Evolutionary conservation across 2,797 vertebrate genomes (phyloP), one percentile per base, ranked within the genome.

Genomic region (Staurois parvus): DNA sequence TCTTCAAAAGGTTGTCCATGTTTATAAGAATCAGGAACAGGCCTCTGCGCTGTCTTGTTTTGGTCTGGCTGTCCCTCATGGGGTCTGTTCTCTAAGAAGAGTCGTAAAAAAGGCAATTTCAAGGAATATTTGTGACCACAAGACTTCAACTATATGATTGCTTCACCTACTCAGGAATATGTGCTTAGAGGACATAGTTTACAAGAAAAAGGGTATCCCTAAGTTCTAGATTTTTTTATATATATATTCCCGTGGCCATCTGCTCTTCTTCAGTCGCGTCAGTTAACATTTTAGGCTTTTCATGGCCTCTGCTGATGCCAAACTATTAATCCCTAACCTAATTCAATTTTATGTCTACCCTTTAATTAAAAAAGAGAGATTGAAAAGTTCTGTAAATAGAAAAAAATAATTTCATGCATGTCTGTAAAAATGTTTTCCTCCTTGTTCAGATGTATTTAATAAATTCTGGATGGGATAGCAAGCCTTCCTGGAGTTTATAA

Each of bases 21-120:
- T 72, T 72, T 9, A 72, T 24, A 30, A 12, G 7, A 52, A 13
- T 29, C n/a, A 52, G 40, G 2, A 59, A 21, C 74, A 56, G 73
- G 28, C 45, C 74, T 76, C 15, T 56, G 28, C 11, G 3, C 13
- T 62, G 30, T 64, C n/a, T 48, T 26, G 15, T 74, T 56, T 40
- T 64, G 56, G 28, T 28, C 72, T 74, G 28, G 29, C 48, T 15
- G 24, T 24, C 21, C 17, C 34, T 52, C 13, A 13, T 13, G 3
- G 7, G 29, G 52, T 52, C 48, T n/a, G 24, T 34, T 76, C 30
- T 34, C 37, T 26, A 59, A 11, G 10, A 42, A 62, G 13, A 66
- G 42, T 48, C 24, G 48, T 69, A 45, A 81, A 81, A 42, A 81
- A 80, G n/a, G 59, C 30, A 62, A 56, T 62, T 72, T 62, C 68